Percentiles rank a stretch among this genome's conserved stretches.
Evolutionary conservation across 2,888 invertebrate species (phyloP).

Genomic region (Tinea pellionella): DNA sequence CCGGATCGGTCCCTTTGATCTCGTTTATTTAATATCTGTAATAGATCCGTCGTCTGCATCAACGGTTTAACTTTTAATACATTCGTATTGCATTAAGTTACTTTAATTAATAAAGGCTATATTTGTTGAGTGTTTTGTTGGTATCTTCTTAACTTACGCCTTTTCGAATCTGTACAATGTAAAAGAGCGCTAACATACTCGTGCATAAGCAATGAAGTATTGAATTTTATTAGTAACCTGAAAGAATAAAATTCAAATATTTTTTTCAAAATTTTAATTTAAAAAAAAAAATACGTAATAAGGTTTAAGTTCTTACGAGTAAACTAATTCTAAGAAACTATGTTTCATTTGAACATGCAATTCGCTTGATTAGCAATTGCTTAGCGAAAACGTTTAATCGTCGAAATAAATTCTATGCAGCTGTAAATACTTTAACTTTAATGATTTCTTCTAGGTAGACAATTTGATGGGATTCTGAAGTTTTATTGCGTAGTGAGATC

Average conservation of each 20-base stretch:
- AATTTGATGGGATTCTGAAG: not conserved
- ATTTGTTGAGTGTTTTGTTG: no score
- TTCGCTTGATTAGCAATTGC: not conserved
- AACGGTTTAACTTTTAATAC: not conserved
- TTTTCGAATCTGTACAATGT: no score
- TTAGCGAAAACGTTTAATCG: not conserved
- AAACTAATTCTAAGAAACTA: not conserved
- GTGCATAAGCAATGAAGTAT: no score
- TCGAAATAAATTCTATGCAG: not conserved
- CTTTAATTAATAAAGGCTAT: no score
- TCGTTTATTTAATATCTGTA: conserved; percentile 13
- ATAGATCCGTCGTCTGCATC: not conserved
- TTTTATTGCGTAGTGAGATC: not conserved
- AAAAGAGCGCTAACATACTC: no score
- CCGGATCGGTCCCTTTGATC: conserved; percentile 15
- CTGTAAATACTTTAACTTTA: not conserved
- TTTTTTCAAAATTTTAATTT: no score
- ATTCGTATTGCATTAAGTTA: not conserved
- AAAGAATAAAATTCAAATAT: no score
- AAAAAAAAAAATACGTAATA: no score
- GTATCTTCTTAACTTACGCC: no score
- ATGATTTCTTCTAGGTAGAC: not conserved
- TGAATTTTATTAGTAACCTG: no score
- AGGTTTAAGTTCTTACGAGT: no score
- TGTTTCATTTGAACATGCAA: not conserved